Conservation (phyloP, 2,888 invertebrate species). For the Zhengitettix transpicula region DNA sequence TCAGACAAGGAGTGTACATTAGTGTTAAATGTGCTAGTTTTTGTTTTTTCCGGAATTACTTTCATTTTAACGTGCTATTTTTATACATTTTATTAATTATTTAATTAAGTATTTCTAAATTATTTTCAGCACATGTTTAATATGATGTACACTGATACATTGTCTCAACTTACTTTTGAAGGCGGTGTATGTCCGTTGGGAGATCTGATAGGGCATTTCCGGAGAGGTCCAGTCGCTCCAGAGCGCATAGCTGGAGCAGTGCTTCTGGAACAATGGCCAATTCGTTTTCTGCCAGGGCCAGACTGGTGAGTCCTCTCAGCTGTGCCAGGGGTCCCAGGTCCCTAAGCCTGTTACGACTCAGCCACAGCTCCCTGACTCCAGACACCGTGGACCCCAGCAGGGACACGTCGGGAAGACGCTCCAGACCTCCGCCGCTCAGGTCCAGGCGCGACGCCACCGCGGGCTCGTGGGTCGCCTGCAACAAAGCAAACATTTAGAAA, state of each 20-base stretch:
- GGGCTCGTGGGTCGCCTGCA: constrained; percentile 17
- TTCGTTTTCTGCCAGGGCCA: constrained; percentile 35
- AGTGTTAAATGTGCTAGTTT: too few relatives aligned
- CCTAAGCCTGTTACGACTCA: constrained; percentile 24
- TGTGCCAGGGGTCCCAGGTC: constrained; percentile 20
- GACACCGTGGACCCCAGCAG: constrained; percentile 12
- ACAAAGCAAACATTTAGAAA: neutral
- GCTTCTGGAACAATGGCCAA: constrained; percentile 41
- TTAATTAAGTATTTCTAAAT: too few relatives aligned
- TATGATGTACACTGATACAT: too few relatives aligned
- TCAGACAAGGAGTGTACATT: too few relatives aligned
- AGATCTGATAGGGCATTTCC: constrained; percentile 47
- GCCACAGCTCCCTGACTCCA: constrained; percentile 23
- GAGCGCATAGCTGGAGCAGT: constrained; percentile 37
- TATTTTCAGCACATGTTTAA: too few relatives aligned
- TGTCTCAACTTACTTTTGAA: constrained; percentile 36
- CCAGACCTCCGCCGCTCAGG: constrained; percentile 24
- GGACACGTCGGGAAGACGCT: constrained; percentile 22
- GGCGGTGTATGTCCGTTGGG: constrained; percentile 42
- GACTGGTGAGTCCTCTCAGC: constrained; percentile 21
- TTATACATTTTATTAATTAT: too few relatives aligned
- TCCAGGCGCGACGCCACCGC: constrained; percentile 23
- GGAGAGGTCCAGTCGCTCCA: constrained; percentile 48
- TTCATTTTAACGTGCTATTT: too few relatives aligned
- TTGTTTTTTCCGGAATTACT: too few relatives aligned